phyloP scores from a whole-genome alignment of 2,888 invertebrate genomes.

The Yponomeuta evonymella region DNA sequence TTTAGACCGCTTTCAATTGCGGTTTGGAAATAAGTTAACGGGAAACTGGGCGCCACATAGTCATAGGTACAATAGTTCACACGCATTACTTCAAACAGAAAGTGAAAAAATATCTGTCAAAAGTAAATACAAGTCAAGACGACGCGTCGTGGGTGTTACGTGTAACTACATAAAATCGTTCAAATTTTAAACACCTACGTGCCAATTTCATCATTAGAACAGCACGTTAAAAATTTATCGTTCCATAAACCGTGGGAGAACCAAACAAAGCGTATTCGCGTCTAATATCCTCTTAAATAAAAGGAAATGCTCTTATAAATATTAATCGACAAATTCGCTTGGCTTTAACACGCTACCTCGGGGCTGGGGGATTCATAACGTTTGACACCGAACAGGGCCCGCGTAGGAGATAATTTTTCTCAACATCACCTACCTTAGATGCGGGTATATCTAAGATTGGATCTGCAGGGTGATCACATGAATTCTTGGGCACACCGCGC shows the following conservation, averaged over 20 bases:
- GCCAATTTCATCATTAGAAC: background rate
- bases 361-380: conserved; percentile 45
- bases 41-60: background rate
- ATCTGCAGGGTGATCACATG: conserved; percentile 69
- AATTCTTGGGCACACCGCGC: conserved; percentile 67
- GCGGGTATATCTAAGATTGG: conserved; percentile 65
- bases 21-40: background rate
- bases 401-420: conserved; percentile 61
- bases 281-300: background rate
- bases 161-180: background rate
- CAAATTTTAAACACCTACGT: background rate
- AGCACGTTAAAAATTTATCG: background rate
- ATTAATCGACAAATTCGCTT: conserved; percentile 30
- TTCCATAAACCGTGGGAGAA: background rate
- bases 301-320: conserved; percentile 9
- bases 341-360: conserved; percentile 16
- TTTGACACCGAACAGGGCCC: conserved; percentile 54
- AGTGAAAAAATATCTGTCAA: background rate
- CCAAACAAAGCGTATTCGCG: background rate
- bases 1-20: background rate
- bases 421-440: conserved; percentile 54
- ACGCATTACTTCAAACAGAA: background rate
- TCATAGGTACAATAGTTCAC: background rate
- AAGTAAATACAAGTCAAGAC: background rate
- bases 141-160: background rate